phyloP scores from a whole-genome alignment of 2,888 invertebrate genomes.

The Dyspetes luteomarginatus region DNA sequence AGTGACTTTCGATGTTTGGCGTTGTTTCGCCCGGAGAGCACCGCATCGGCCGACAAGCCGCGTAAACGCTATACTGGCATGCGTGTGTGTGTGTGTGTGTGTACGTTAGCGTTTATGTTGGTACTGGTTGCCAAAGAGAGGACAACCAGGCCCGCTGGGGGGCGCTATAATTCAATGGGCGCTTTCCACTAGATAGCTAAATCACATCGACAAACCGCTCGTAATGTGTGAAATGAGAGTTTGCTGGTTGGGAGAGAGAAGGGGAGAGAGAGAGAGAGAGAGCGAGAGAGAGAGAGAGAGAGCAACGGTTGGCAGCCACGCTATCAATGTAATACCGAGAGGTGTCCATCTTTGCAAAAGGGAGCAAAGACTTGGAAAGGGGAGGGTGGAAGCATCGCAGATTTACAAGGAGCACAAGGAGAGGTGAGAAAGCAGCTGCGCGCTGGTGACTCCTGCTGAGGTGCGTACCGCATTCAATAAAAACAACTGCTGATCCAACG shows the following conservation, averaged over 20 bases:
- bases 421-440: conserved; percentile 6
- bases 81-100: conserved; percentile 55
- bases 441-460: background rate
- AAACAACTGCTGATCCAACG: background rate
- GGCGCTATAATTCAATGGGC: conserved; percentile 73
- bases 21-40: conserved; percentile 69
- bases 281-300: conserved; percentile 16
- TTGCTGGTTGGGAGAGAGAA: conserved; percentile 14
- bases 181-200: conserved; percentile 74
- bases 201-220: conserved; percentile 75
- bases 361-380: conserved; percentile 63
- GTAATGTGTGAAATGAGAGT: conserved; percentile 74
- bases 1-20: conserved; percentile 83
- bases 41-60: conserved; percentile 55
- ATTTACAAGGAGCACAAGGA: conserved; percentile 22
- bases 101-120: conserved; percentile 62
- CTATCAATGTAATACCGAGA: conserved; percentile 50
- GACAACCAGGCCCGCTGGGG: conserved; percentile 39
- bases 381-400: conserved; percentile 71
- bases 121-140: conserved; percentile 39
- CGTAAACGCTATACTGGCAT: conserved; percentile 56
- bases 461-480: background rate
- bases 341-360: conserved; percentile 48
- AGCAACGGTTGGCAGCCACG: conserved; percentile 50
- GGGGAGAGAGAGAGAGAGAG: conserved; percentile 2